A percentile compares a stretch with the other conserved stretches of the same genome.
phyloP scores from a whole-genome alignment of 2,113 vertebrate species.

The Rynchops niger region DNA sequence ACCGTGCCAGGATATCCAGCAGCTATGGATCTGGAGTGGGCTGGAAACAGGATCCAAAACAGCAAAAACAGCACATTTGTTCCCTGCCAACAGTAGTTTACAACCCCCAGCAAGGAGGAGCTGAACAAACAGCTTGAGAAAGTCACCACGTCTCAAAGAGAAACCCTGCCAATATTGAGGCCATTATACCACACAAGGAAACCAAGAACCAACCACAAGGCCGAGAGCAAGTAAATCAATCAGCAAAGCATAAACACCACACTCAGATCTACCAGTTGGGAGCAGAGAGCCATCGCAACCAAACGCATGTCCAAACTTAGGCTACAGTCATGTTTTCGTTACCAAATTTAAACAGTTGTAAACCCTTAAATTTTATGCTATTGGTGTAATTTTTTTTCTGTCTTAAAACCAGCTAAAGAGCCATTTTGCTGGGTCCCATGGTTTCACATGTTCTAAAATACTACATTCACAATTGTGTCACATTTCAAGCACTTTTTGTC shows the following conservation, averaged over 20 bases:
- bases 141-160: not conserved
- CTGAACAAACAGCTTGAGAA: not conserved
- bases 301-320: fast-evolving
- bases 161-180: not conserved
- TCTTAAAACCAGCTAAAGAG: not conserved
- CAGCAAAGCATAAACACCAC: not conserved
- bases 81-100: not conserved
- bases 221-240: not conserved
- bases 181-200: fast-evolving
- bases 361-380: not conserved
- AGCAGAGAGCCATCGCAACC: not conserved
- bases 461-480: not conserved
- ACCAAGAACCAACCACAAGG: not conserved
- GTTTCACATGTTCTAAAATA: not conserved
- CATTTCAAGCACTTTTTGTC: not conserved
- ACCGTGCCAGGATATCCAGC: not conserved
- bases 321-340: not conserved
- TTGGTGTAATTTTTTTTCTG: fast-evolving
- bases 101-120: not conserved
- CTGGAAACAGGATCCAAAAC: not conserved
- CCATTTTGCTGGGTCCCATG: not conserved
- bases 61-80: not conserved
- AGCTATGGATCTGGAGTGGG: not conserved
- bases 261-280: fast-evolving
- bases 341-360: fast-evolving